These are phyloP conservation scores for Conops quadrifasciatus DNA, from an alignment of 2,888 invertebrate species.

Conservation along the genomic window DNA sequence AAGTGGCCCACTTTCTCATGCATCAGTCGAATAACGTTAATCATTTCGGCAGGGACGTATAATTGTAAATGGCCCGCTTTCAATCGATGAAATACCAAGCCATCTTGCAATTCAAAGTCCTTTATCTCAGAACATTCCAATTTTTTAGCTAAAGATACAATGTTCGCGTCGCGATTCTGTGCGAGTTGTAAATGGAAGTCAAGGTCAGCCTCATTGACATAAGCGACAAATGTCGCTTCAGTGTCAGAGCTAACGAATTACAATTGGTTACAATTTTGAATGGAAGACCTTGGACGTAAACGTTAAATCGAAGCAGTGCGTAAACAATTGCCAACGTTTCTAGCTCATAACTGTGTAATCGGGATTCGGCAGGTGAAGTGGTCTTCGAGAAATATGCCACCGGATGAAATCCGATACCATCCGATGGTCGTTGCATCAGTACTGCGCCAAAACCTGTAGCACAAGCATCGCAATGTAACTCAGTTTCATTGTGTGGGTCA, in stretches of 20 bases:
- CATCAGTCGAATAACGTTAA: constrained; percentile 27
- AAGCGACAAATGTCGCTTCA: too few relatives aligned
- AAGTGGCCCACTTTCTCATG: constrained; percentile 36
- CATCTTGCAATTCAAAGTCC: constrained; percentile 33
- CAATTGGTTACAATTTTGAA: constrained; percentile 15
- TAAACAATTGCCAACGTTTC: constrained; percentile 33
- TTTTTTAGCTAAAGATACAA: not conserved
- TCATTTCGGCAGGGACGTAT: constrained; percentile 32
- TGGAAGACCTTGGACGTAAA: not conserved
- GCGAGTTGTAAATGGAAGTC: not conserved
- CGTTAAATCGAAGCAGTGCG: constrained; percentile 22
- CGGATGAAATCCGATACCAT: constrained; percentile 50
- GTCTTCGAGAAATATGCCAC: constrained; percentile 55
- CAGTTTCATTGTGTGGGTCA: constrained; percentile 51
- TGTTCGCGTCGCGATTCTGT: not conserved
- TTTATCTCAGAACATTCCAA: constrained; percentile 23
- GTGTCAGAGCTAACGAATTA: constrained; percentile 6
- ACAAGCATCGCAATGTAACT: constrained; percentile 58
- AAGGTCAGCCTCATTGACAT: not conserved
- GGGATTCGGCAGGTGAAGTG: constrained; percentile 49
- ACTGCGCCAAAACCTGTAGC: constrained; percentile 52
- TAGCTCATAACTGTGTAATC: constrained; percentile 52
- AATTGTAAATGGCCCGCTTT: constrained; percentile 15
- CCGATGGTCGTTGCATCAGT: constrained; percentile 51
- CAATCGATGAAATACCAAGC: constrained; percentile 28